Conservation (phyloP, 2,797 vertebrate species). For the Sebastes jordani region DNA sequence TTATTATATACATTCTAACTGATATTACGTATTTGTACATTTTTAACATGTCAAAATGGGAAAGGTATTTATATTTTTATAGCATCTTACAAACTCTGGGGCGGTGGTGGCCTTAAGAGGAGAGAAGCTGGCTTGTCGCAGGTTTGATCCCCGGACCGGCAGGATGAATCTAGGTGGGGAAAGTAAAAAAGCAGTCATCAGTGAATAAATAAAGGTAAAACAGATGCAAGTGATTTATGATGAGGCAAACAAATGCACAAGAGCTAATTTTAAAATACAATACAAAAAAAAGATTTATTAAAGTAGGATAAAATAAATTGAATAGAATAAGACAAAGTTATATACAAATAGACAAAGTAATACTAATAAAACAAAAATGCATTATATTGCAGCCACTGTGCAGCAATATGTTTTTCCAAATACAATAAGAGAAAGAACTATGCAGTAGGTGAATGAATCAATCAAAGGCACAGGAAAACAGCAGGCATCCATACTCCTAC, state of each 20-base stretch:
- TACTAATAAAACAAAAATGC: background rate
- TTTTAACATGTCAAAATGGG: background rate
- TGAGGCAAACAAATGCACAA: background rate
- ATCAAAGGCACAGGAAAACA: background rate
- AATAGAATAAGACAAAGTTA: background rate
- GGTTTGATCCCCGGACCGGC: background rate
- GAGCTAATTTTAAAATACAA: background rate
- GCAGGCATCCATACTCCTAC: too few relatives aligned
- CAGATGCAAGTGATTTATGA: background rate
- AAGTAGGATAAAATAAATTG: background rate
- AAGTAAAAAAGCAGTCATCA: background rate
- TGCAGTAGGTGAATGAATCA: background rate
- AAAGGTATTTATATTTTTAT: background rate
- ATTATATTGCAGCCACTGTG: background rate
- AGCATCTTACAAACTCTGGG: background rate
- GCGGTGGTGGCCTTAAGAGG: too few relatives aligned
- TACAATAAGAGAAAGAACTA: background rate
- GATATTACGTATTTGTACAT: background rate
- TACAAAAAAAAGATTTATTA: background rate
- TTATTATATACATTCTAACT: too few relatives aligned
- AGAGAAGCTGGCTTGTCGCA: background rate
- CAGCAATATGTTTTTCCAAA: background rate
- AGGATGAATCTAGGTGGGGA: background rate
- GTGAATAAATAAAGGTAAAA: too few relatives aligned
- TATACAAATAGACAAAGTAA: background rate